Percentiles rank a stretch among this genome's conserved stretches.
phyloP scores from a whole-genome alignment of 2,888 invertebrate species.

The Eledone cirrhosa region DNA sequence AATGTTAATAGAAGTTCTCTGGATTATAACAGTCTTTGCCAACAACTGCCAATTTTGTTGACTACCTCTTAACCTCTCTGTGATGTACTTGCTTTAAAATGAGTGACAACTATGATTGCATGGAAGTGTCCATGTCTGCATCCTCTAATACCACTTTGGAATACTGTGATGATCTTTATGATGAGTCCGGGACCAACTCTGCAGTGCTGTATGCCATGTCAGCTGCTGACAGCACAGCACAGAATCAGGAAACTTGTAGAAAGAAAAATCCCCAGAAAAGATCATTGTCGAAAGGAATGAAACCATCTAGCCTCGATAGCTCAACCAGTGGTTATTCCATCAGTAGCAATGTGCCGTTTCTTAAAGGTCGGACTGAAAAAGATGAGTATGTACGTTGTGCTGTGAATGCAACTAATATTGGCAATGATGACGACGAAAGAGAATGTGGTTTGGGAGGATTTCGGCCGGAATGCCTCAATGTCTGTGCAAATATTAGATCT shows the following conservation, averaged over 20 bases:
- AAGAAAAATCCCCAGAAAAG: not conserved
- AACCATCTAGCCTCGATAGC: constrained; percentile 38
- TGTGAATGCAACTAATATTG: constrained; percentile 14
- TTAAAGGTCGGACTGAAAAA: constrained; percentile 45
- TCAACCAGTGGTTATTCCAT: constrained; percentile 53
- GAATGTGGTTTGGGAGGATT: constrained; percentile 90
- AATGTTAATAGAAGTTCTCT: no score
- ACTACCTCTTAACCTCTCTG: no score
- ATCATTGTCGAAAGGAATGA: constrained; percentile 15
- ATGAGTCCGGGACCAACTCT: constrained; percentile 19
- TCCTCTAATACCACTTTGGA: not conserved
- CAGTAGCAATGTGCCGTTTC: constrained; percentile 47
- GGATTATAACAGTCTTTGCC: no score
- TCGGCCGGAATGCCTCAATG: constrained; percentile 85
- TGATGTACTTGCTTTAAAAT: not conserved
- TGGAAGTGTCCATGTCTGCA: not conserved
- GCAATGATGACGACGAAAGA: constrained; percentile 58
- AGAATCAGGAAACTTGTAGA: constrained; percentile 7
- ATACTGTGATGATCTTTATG: not conserved
- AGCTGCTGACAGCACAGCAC: constrained; percentile 15
- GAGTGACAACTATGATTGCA: not conserved
- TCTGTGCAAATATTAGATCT: constrained; percentile 85
- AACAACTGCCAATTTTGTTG: no score
- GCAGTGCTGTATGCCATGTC: constrained; percentile 22
- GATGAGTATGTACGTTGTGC: constrained; percentile 45